Conservation (phyloP, 1,140 invertebrate species). For the Drosophila novamexicana region DNA sequence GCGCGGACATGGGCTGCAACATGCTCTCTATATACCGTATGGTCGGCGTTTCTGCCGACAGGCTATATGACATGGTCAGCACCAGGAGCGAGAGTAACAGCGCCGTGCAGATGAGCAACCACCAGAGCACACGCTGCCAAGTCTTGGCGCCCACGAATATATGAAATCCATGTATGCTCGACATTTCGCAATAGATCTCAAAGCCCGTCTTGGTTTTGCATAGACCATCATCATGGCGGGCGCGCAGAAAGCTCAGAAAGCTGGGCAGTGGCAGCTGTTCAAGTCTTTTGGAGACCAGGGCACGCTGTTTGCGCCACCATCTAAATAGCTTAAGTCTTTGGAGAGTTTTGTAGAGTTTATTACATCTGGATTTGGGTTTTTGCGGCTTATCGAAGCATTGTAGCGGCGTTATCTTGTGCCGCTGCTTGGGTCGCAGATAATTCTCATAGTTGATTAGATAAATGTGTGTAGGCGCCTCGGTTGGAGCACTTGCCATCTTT, state of each 20-base stretch:
- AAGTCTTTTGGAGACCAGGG: slow-evolving; percentile 21
- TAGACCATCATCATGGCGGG: slow-evolving; percentile 68
- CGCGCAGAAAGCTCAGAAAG: slow-evolving; percentile 63
- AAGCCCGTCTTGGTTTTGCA: slow-evolving; percentile 74
- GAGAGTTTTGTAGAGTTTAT: slow-evolving; percentile 2
- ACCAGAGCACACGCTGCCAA: slow-evolving; percentile 84
- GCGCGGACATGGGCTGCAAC: slow-evolving; percentile 76
- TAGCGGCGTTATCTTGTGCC: slow-evolving; percentile 31
- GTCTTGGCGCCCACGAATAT: slow-evolving; percentile 68
- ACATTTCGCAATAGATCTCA: slow-evolving; percentile 84
- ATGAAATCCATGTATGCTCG: slow-evolving; percentile 82
- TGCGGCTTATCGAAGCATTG: slow-evolving; percentile 39
- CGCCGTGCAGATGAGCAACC: slow-evolving; percentile 79
- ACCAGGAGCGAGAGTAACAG: slow-evolving; percentile 82
- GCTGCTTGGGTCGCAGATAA: slow-evolving; percentile 56
- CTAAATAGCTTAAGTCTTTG: slow-evolving; percentile 43
- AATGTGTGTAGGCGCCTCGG: neutral
- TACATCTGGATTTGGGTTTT: neutral
- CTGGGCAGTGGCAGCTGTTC: slow-evolving; percentile 43
- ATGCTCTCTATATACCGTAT: slow-evolving; percentile 87
- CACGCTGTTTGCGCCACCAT: slow-evolving; percentile 5
- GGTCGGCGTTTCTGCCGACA: slow-evolving; percentile 81
- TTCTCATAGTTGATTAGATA: slow-evolving; percentile 65
- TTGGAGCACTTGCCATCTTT: neutral
- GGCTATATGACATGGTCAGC: slow-evolving; percentile 81